These are phyloP conservation scores for Drosophila affinis DNA, from an alignment of 2,888 invertebrate genomes.

Conservation along the genomic window DNA sequence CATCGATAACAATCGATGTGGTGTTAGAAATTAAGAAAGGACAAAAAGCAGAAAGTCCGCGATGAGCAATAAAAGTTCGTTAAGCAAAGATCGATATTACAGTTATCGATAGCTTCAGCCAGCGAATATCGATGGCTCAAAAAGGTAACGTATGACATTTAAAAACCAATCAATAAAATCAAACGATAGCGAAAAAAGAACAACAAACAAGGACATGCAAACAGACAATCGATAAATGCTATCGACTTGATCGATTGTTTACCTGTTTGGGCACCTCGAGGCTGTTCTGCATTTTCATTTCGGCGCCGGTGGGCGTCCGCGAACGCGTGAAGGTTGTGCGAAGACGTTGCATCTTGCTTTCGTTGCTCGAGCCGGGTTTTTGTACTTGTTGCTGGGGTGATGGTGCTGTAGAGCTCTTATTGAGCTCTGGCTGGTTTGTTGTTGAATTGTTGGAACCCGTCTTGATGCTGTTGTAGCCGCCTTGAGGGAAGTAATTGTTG, in stretches of 20 bases:
- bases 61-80: too few species aligned
- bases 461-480: constrained; percentile 18
- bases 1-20: background rate
- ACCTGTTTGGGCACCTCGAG: constrained; percentile 95
- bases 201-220: constrained; percentile 1
- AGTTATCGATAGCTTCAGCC: background rate
- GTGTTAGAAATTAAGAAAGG: too few species aligned
- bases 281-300: constrained; percentile 96
- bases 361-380: background rate
- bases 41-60: too few species aligned
- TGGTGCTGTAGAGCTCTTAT: background rate
- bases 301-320: constrained; percentile 93
- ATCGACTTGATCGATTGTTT: constrained; percentile 46
- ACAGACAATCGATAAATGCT: background rate
- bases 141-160: too few species aligned
- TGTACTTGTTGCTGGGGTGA: constrained; percentile 24
- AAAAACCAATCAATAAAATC: background rate
- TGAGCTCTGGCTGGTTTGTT: constrained; percentile 5
- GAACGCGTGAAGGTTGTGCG: constrained; percentile 94
- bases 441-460: constrained; percentile 17
- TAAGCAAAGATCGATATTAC: background rate
- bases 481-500: constrained; percentile 1
- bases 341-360: constrained; percentile 85
- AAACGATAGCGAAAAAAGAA: background rate
- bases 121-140: background rate